Base-by-base conservation (phyloP, 2,797 vertebrate genomes). In the Acridotheres tristis region DNA sequence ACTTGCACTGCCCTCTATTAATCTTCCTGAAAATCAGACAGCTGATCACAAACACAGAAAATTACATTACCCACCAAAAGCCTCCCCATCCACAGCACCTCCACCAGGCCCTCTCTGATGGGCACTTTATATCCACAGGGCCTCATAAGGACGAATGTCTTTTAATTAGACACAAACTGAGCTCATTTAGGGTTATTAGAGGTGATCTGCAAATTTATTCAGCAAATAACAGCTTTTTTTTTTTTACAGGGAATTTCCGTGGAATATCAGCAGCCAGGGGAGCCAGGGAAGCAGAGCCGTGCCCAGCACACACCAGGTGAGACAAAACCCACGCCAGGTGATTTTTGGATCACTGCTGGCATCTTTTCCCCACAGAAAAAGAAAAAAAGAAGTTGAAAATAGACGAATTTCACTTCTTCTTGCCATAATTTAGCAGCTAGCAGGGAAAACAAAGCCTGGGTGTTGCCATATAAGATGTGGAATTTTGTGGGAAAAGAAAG, bases 21-120 rank as follows among this genome's bases (percentile, higher is more conserved):
- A 72, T 94, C 87, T 85, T 50, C 73, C 53, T 83, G 62, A 36
- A 94, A 93, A 92, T 91, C 92, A 87, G 19, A 34, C 85, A 45
- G 40, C 74, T 90, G 85, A 62, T 72, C 68, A 36, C 18, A 47
- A 82, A 92, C n/a, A 38, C 34, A 17, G 94, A 95, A 96, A 85
- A 92, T 77, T 10, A 16, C 83, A 90, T 96, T 97, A 92, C 62
- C 72, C 66, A 30, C 78, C 6, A 16, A 72, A 90, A 67, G 45
- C 38, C 55, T 81, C 16, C 80, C 83, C 23, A 6, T 4, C 48
- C 42, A 21, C 48, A 27, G 71, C 91, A 59, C 86, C 86, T 90
- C 89, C 30, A 68, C 53, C 57, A 58, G 73, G n/a, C 68, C 11
- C 50, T 71, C 92, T 57, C 82, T 32, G 61, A 38, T 3, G 23